Evolutionary conservation across 1,140 invertebrate genomes (phyloP), one percentile per base, ranked within the genome.

Genomic region (Macrotrachela quadricornifera): DNA sequence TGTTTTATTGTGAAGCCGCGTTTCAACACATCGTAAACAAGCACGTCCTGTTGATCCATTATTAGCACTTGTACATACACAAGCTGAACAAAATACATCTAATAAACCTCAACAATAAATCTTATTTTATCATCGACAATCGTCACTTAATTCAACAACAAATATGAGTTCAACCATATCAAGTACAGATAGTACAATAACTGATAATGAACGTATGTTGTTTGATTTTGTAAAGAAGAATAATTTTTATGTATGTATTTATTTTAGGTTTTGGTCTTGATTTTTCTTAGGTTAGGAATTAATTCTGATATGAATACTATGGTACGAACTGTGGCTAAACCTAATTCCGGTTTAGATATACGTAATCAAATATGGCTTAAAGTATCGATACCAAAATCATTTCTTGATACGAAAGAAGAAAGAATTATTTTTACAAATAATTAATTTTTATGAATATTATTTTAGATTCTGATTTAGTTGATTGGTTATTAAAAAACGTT

Each of bases 361-460:
- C 75, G 87, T 54, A 88, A 97, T 73, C 76, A 92, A 45, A 90
- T 91, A 79, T 99, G 92, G 92, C 73, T 99, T 10, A 99, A 99
- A 75, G 95, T 99, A 57, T 90, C 84, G 13, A 95, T 99, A 66
- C 88, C 90, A 46, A 94, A 91, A 73, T 90, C 91, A 57, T 97
- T 97, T 73, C 90, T 97, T 64, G 79, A 79, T 79, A 65, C 61
- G 21, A 30, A 30, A 4, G 2, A 30, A 14, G 12, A 42, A 42
- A 13, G 15, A 4, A 40, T n/a, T n/a, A 21, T 38, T 17, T 15
- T n/a, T n/a, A n/a, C n/a, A n/a, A n/a, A n/a, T n/a, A n/a, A n/a
- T n/a, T n/a, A n/a, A n/a, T 2, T 30, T 30, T 30, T 30, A 4
- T 30, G 21, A 18, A 38, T 13, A 51, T 12, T 56, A 57, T 55